Evolutionary conservation across 2,113 vertebrate genomes (phyloP), one percentile per base, ranked within the genome.

Genomic region (Trachemys scripta): DNA sequence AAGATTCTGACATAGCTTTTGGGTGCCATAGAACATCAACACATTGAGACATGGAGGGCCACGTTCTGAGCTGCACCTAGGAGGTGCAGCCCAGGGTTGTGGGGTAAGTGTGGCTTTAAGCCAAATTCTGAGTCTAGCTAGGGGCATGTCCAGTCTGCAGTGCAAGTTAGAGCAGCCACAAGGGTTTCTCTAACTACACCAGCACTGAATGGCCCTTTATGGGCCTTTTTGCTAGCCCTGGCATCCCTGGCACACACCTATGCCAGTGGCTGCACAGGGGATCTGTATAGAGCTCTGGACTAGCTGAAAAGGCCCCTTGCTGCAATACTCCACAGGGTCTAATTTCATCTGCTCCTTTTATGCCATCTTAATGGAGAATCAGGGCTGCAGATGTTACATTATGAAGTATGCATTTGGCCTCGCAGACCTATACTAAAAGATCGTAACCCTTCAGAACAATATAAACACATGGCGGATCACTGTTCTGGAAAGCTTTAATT

Each of bases 311-410:
- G 29, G 10, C 76, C 84, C 89, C 47, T 42, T 69, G 80, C 88
- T 92, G 88, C 53, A 47, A 13, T 85, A 76, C 13, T 92, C 90
- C 83, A 25, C 25, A 47, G 69, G 82, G 92, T 80, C 75, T 57
- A 29, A 42, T 93, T 91, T 49, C 31, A 25, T 42, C 82, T 92
- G 42, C 88, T 56, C 11, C 42, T 89, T 92, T 57, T 49, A 8
- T 80, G 80, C 42, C 0, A 1, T 14, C 35, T 83, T 92, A 69
- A 54, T 19, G 54, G 86, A 85, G 69, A 92, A 25, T 69, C 65
- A 83, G 88, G 31, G n/a, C 78, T 91, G 90, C 83, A 91, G 54
- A 57, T 94, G 82, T 85, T 89, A 25, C n/a, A 19, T 57, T 94
- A 94, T 50, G 80, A 45, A 76, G 13, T 24, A 35, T 89, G 91